A percentile compares a stretch with the other conserved stretches of the same genome.
Evolutionary conservation across 2,888 invertebrate species (phyloP).

Genomic region (Papilio protenor): DNA sequence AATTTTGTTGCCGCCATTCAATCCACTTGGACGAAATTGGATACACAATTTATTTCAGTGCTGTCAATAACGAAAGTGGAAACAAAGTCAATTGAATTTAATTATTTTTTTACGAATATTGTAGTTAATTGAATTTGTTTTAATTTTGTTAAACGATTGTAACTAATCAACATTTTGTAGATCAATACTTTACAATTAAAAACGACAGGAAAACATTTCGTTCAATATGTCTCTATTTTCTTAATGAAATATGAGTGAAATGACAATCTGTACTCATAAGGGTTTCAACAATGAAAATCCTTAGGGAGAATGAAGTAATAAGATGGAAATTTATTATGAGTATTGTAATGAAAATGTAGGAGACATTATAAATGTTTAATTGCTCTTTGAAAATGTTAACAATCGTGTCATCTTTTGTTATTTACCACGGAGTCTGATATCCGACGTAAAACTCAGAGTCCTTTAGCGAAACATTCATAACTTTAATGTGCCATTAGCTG

Average conservation of each 20-base stretch:
- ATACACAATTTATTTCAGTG: slow-evolving; percentile 33
- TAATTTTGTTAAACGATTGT: neutral
- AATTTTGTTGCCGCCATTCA: slow-evolving; percentile 21
- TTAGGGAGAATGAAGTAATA: neutral
- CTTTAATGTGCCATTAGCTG: slow-evolving; percentile 72
- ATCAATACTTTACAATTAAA: neutral
- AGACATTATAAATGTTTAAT: slow-evolving; percentile 18
- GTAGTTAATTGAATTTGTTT: slow-evolving; percentile 9
- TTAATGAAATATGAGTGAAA: neutral
- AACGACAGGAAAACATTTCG: neutral
- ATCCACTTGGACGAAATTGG: slow-evolving; percentile 35
- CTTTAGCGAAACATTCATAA: slow-evolving; percentile 68
- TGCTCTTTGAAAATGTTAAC: slow-evolving; percentile 39
- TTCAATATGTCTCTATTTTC: neutral
- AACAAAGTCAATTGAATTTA: slow-evolving; percentile 28
- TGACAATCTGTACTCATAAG: neutral
- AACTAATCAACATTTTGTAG: neutral
- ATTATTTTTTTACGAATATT: slow-evolving; percentile 40
- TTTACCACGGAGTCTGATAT: slow-evolving; percentile 50
- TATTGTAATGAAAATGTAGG: slow-evolving; percentile 11
- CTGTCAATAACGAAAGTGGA: slow-evolving; percentile 22
- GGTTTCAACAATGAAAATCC: neutral
- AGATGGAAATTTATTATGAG: neutral
- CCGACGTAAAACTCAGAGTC: slow-evolving; percentile 63
- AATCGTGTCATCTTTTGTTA: slow-evolving; percentile 46